Evolutionary conservation across 2,113 vertebrate species (phyloP), one percentile per base, ranked within the genome.

Genomic region (Thryonomys swinderianus): DNA sequence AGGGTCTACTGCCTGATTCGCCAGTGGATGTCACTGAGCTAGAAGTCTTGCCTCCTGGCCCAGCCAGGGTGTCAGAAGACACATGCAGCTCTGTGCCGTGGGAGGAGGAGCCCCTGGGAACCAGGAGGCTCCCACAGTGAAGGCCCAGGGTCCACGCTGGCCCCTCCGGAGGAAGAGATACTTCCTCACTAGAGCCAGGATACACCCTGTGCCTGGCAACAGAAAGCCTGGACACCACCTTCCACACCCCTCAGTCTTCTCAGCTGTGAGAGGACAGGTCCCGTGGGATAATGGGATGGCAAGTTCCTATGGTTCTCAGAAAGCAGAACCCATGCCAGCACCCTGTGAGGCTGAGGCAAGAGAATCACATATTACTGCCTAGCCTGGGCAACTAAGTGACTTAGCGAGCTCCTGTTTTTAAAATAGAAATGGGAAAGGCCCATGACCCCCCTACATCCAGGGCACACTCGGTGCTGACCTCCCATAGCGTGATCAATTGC

Each of bases 381-480:
- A 11, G 16, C 48, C 17, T 34, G 30, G 45, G 48, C 48, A 53
- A 30, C 48, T 53, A 48, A 32, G 16, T 48, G 42, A 32, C 73
- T 76, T 34, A 78, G 48, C 34, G 48, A 78, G 48, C 55, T 32
- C 34, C 78, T 55, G n/a, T 9, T 55, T 51, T 55, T 30, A 17
- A 40, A 59, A 78, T 10, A 78, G 17, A 78, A 51, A 53, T 34
- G 53, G 13, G 74, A 78, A 53, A 78, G 17, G 30, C 27, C 11
- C 0, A 0, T 0, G 13, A 16, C 13, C 48, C 12, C 2, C 17
- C 12, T 45, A 3, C 0, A 13, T 20, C 53, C 87, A 80, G 21
- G 82, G 51, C 5, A 48, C 34, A 30, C 12, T 4, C 51, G 0
- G 25, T 27, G 40, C 67, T 59, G 90, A 62, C 62, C 55, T 40